These are phyloP conservation scores for Corbicula japonica DNA, from an alignment of 2,888 invertebrate species.

Conservation along the genomic window DNA sequence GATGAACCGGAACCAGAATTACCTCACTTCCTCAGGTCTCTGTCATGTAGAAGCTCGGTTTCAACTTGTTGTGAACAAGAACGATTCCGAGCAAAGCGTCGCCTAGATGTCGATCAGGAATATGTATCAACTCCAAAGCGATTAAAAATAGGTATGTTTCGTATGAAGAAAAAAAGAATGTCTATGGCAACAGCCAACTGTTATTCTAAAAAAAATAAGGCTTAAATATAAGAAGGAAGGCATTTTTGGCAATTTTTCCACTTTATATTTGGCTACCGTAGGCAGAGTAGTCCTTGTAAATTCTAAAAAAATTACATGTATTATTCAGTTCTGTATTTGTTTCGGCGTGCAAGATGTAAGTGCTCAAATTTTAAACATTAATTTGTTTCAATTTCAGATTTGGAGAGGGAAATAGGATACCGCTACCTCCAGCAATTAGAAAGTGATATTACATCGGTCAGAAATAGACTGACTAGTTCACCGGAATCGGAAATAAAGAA, in stretches of 20 bases:
- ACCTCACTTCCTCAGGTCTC: conserved; percentile 49
- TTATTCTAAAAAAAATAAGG: too few relatives aligned
- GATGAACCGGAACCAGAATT: conserved; percentile 51
- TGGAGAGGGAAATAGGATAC: conserved; percentile 63
- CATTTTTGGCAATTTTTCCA: too few relatives aligned
- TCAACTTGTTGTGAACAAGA: conserved; percentile 23
- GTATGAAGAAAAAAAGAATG: too few relatives aligned
- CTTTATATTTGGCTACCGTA: too few relatives aligned
- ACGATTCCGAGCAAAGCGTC: conserved; percentile 56
- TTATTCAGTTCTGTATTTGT: too few relatives aligned
- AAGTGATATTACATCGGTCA: conserved; percentile 55
- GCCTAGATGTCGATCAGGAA: conserved; percentile 59
- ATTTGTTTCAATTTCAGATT: conserved; percentile 55
- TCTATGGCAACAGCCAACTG: too few relatives aligned
- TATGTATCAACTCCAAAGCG: conserved; percentile 56
- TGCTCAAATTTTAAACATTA: background rate
- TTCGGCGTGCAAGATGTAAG: background rate
- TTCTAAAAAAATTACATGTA: too few relatives aligned
- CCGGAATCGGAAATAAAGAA: conserved; percentile 60
- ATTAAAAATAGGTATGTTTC: conserved; percentile 51
- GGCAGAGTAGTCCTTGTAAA: too few relatives aligned
- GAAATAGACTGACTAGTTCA: conserved; percentile 56
- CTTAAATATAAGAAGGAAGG: too few relatives aligned
- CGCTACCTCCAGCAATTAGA: conserved; percentile 68
- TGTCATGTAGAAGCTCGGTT: conserved; percentile 30